Conservation (phyloP, 2,797 vertebrate species). For the Crocidura indochinensis region DNA sequence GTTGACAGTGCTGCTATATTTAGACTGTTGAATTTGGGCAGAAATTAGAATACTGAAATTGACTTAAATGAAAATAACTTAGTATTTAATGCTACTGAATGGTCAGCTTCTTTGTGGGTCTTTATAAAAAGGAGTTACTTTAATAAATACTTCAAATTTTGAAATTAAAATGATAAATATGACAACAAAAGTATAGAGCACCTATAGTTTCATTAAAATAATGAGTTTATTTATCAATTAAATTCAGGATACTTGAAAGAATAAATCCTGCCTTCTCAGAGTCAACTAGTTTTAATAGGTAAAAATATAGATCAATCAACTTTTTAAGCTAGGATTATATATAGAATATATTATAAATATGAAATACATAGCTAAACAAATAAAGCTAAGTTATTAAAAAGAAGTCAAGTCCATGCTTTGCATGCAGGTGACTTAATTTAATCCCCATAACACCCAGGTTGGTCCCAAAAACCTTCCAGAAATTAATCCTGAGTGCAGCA, state of each 20-base stretch:
- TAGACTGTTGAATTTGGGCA: neutral
- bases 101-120: neutral
- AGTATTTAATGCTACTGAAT: neutral
- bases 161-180: neutral
- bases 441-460: no score
- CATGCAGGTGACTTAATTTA: no score
- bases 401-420: neutral
- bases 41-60: neutral
- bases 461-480: no score
- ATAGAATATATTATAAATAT: neutral
- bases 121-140: constrained; percentile 6
- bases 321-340: neutral
- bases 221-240: neutral
- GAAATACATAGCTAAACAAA: neutral
- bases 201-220: neutral
- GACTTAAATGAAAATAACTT: constrained; percentile 48
- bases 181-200: neutral
- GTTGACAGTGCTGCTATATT: neutral
- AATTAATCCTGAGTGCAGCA: no score
- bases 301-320: neutral
- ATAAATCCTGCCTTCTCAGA: neutral
- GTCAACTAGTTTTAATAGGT: neutral
- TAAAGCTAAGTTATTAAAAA: neutral
- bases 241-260: constrained; percentile 9
- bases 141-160: constrained; percentile 42